Evolutionary conservation across 2,113 vertebrate species (phyloP).

Genomic region (Enhydra lutris): DNA sequence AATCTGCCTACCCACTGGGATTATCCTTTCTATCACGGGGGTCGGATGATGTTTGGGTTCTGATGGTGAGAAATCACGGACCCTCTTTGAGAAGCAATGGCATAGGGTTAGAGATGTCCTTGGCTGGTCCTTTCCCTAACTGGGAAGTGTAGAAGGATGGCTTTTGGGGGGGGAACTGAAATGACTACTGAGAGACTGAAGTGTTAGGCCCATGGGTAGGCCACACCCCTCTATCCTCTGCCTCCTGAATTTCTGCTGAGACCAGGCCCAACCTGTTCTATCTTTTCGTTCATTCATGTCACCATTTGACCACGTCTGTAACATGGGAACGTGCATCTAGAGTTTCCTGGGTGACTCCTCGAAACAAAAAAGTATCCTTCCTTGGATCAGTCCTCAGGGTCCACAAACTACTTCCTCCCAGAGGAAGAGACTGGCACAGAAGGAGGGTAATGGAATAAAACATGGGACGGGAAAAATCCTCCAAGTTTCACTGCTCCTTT

Average conservation of each 20-base stretch:
- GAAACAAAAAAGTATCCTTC: not conserved
- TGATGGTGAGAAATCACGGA: not conserved
- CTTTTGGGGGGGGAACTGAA: rapidly evolving
- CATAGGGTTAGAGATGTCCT: rapidly evolving
- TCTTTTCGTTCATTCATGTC: not conserved
- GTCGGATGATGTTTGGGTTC: not conserved
- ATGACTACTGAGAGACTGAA: not conserved
- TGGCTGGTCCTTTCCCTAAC: not conserved
- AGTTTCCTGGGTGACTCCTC: not conserved
- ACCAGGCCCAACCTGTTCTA: not conserved
- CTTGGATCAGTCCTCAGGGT: not conserved
- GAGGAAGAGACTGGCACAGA: not conserved
- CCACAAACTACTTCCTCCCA: not conserved
- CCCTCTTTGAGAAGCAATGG: not conserved
- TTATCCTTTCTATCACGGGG: not conserved
- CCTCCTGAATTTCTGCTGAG: not conserved
- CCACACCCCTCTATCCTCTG: rapidly evolving
- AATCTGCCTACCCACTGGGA: not conserved
- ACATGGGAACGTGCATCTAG: not conserved
- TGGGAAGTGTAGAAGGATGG: not conserved
- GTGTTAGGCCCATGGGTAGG: rapidly evolving
- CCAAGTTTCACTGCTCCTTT: not conserved
- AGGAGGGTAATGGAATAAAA: not conserved
- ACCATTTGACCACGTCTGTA: not conserved
- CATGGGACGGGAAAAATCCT: rapidly evolving